These are phyloP conservation scores for Thera obeliscata DNA, from an alignment of 2,888 invertebrate genomes.

Conservation along the genomic window DNA sequence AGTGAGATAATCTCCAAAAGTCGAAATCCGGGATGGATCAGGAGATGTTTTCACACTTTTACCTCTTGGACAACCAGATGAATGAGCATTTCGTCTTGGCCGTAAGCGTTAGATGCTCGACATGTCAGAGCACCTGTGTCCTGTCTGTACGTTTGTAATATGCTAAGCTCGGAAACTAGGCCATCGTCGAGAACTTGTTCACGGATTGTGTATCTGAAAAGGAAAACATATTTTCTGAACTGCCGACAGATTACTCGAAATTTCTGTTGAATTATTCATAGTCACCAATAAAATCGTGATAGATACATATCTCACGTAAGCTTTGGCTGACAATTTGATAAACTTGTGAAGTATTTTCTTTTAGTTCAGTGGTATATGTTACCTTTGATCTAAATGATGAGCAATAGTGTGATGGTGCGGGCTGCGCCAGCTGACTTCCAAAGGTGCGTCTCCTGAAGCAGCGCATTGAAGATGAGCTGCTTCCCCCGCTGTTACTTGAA, in stretches of 20 bases:
- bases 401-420: conserved; percentile 88
- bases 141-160: conserved; percentile 92
- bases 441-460: conserved; percentile 93
- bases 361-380: conserved; percentile 24
- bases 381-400: conserved; percentile 89
- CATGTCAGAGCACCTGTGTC: conserved; percentile 96
- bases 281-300: conserved; percentile 10
- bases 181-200: conserved; percentile 92
- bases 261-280: conserved; percentile 26
- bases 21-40: background rate
- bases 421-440: conserved; percentile 93
- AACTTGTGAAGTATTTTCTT: background rate
- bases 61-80: conserved; percentile 95
- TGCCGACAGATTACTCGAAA: conserved; percentile 19
- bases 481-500: conserved; percentile 92
- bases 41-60: conserved; percentile 37
- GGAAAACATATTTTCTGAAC: conserved; percentile 13
- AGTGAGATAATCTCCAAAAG: conserved; percentile 12
- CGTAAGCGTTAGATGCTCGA: conserved; percentile 94
- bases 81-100: conserved; percentile 95
- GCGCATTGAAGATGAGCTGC: conserved; percentile 94
- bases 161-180: conserved; percentile 92
- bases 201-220: conserved; percentile 87
- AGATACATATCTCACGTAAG: conserved; percentile 1
- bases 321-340: conserved; percentile 1